phyloP scores from a whole-genome alignment of 2,113 vertebrate species.

The Anseranas semipalmata region DNA sequence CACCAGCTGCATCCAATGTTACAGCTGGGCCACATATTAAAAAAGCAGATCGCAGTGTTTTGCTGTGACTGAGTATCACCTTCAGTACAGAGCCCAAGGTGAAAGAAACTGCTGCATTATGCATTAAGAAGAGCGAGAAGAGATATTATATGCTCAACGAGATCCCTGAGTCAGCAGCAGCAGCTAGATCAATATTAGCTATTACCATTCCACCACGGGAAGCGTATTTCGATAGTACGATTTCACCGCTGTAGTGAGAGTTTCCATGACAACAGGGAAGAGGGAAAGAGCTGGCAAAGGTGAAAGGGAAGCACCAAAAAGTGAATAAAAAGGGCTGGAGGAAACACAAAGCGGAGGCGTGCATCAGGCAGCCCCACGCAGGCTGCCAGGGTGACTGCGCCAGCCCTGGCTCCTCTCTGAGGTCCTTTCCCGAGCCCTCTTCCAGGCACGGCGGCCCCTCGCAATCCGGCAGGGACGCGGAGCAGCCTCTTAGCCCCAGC shows the following conservation, averaged over 20 bases:
- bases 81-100: conserved; percentile 2
- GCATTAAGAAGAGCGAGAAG: neutral
- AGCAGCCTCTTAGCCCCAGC: neutral
- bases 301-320: conserved; percentile 20
- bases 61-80: neutral
- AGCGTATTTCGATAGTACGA: neutral
- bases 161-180: conserved; percentile 52
- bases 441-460: neutral
- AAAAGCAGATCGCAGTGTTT: neutral
- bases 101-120: conserved; percentile 48
- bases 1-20: neutral
- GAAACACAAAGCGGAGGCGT: neutral
- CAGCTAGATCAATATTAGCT: conserved; percentile 61
- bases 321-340: conserved; percentile 11
- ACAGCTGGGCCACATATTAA: neutral
- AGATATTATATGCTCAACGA: neutral
- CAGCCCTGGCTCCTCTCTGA: neutral
- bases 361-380: neutral
- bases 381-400: neutral
- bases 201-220: neutral
- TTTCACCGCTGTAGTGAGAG: conserved; percentile 19
- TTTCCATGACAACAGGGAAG: conserved; percentile 62
- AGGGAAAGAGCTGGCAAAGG: neutral
- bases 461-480: neutral
- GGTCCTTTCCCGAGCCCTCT: no score